Evolutionary conservation across 30 jellyfish, hydroid and myxozoan species (phyloP).

Genomic region (Aurelia sp.): DNA sequence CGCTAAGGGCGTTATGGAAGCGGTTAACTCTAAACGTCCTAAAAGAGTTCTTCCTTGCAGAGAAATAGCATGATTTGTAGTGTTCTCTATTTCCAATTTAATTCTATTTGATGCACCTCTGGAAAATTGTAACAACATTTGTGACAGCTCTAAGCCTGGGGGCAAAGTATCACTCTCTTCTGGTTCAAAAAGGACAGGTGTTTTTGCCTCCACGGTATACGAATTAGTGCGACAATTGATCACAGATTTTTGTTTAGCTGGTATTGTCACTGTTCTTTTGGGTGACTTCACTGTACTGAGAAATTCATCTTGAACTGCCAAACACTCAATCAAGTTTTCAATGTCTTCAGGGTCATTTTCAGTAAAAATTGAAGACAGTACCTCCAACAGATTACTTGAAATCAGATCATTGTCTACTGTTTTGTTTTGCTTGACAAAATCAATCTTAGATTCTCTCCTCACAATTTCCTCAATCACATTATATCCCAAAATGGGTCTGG

Average conservation of each 20-base stretch:
- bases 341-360: conserved; percentile 2
- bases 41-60: conserved; percentile 45
- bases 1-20: conserved; percentile 22
- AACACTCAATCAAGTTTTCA: conserved; percentile 15
- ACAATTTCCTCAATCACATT: conserved; percentile 38
- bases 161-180: conserved; percentile 49
- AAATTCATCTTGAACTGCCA: conserved; percentile 19
- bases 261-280: conserved; percentile 3
- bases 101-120: conserved; percentile 54
- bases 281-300: conserved; percentile 38
- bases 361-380: conserved; percentile 13
- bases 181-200: conserved; percentile 53
- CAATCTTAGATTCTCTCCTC: too few relatives aligned
- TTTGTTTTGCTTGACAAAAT: background rate
- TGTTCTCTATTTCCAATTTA: conserved; percentile 43
- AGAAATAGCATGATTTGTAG: conserved; percentile 36
- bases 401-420: background rate
- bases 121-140: conserved; percentile 36
- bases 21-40: conserved; percentile 36
- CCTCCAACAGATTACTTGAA: background rate
- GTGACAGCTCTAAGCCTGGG: conserved; percentile 54
- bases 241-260: conserved; percentile 17
- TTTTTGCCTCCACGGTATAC: conserved; percentile 43
- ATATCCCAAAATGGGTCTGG: conserved; percentile 15
- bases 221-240: conserved; percentile 23